A percentile compares a stretch with the other conserved stretches of the same genome.
Conservation (phyloP, 1,140 invertebrate species). For the Anoplolepis gracilipes region DNA sequence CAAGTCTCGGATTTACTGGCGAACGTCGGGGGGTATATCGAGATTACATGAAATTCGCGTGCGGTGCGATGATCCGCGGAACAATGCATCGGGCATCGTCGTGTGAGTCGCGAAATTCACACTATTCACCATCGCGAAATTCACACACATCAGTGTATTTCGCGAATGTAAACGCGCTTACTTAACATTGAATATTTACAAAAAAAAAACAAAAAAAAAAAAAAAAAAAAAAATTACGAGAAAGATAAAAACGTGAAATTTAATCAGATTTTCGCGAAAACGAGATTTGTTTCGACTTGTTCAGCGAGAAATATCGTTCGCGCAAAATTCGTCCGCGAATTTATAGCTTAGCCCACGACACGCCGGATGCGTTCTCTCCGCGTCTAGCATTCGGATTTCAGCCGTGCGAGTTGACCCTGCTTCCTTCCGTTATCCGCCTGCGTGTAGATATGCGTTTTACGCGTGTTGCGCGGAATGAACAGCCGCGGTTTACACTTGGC, state of each 20-base stretch:
- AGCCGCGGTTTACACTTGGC: slow-evolving; percentile 13
- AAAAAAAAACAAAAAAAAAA: background rate
- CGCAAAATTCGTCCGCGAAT: background rate
- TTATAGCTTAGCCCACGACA: background rate
- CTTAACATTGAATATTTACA: background rate
- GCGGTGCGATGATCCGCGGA: slow-evolving; percentile 50
- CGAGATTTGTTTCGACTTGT: background rate
- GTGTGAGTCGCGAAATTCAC: background rate
- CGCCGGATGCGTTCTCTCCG: background rate
- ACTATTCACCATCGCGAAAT: background rate
- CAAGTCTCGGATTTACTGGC: slow-evolving; percentile 49
- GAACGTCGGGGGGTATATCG: slow-evolving; percentile 22
- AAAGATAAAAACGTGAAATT: background rate
- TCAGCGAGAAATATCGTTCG: background rate
- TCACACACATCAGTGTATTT: background rate
- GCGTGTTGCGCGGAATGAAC: slow-evolving; percentile 13
- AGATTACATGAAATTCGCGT: slow-evolving; percentile 56
- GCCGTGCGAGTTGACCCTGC: background rate
- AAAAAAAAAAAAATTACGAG: background rate
- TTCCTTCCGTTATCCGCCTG: background rate
- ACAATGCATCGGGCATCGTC: slow-evolving; percentile 27
- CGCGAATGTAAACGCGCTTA: background rate
- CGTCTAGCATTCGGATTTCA: background rate
- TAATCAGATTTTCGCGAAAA: background rate
- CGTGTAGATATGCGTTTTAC: slow-evolving; percentile 25